phyloP scores from a whole-genome alignment of 2,797 vertebrate species.

The Buceros bicornis region DNA sequence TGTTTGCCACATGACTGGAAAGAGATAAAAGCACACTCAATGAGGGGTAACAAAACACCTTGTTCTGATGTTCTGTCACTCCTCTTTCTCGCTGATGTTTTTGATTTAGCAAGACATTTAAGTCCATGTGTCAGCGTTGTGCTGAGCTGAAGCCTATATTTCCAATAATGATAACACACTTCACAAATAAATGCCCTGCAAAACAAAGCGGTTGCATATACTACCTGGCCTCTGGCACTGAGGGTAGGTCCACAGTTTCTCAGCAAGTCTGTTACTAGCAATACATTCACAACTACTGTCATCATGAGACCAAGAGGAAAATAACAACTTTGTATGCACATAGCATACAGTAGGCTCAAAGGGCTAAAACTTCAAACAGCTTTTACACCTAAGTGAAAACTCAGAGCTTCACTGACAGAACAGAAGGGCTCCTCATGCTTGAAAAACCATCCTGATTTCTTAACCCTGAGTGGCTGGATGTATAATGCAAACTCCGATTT shows the following conservation, averaged over 20 bases:
- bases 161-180: background rate
- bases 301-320: background rate
- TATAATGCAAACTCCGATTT: background rate
- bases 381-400: background rate
- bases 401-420: background rate
- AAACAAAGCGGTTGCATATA: background rate
- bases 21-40: conserved; percentile 38
- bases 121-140: background rate
- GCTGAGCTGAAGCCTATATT: background rate
- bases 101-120: conserved; percentile 11
- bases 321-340: background rate
- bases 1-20: conserved; percentile 40
- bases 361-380: background rate
- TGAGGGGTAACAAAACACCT: conserved; percentile 27
- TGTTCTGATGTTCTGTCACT: conserved; percentile 3
- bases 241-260: background rate
- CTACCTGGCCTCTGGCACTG: background rate
- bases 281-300: background rate
- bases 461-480: background rate
- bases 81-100: background rate
- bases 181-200: background rate
- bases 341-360: background rate
- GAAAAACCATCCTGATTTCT: background rate
- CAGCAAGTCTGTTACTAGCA: background rate
- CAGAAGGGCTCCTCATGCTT: background rate